Percentiles rank a stretch among this genome's conserved stretches.
Evolutionary conservation across 2,113 vertebrate genomes (phyloP).

Genomic region (Phodopus roborovskii): DNA sequence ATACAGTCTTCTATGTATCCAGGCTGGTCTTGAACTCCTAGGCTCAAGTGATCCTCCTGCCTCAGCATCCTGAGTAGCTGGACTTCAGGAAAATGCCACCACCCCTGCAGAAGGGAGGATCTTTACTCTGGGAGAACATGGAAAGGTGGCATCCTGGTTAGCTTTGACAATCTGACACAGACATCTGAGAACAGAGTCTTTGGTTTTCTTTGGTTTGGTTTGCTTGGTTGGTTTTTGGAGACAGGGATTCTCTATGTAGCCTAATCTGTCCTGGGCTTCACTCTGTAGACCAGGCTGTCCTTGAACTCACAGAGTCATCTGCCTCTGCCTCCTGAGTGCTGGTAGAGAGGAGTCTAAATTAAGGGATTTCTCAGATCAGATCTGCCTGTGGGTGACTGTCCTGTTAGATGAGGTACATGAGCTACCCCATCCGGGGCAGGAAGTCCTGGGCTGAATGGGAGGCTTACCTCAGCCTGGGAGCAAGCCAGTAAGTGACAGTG

Average conservation of each 20-base stretch:
- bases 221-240: too few species aligned
- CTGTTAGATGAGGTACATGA: not conserved
- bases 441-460: not conserved
- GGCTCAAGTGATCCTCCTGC: not conserved
- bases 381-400: not conserved
- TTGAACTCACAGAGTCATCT: too few species aligned
- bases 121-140: not conserved
- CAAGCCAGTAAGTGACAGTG: not conserved
- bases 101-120: not conserved
- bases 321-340: too few species aligned
- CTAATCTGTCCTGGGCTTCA: too few species aligned
- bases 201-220: too few species aligned
- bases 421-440: not conserved
- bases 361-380: not conserved
- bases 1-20: not conserved
- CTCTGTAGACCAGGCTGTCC: too few species aligned
- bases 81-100: not conserved
- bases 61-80: not conserved
- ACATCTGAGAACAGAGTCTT: not conserved
- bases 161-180: not conserved
- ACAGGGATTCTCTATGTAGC: too few species aligned
- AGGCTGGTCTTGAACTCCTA: not conserved
- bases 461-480: not conserved
- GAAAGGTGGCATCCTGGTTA: not conserved
- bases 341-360: not conserved